These are phyloP conservation scores for Chitala chitala DNA, from an alignment of 2,113 vertebrate genomes.

Conservation along the genomic window DNA sequence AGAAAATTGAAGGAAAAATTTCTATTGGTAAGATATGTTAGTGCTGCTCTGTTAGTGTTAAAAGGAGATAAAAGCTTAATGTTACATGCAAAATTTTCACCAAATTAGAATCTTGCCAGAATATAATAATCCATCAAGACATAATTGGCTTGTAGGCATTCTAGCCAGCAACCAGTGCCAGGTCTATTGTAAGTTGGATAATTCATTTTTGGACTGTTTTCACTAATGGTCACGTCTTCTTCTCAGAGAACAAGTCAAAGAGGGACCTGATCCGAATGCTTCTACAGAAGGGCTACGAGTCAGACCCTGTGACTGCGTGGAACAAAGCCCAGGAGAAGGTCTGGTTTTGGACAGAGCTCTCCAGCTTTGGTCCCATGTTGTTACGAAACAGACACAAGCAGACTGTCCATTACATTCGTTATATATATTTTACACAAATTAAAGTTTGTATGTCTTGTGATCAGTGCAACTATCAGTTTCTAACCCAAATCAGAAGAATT, in stretches of 20 bases:
- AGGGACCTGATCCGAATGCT: constrained; percentile 91
- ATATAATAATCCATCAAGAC: no score
- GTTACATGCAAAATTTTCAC: neutral
- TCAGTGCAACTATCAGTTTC: no score
- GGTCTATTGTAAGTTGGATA: no score
- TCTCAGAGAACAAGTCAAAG: constrained; percentile 91
- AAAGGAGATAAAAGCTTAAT: neutral
- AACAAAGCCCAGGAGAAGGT: constrained; percentile 95
- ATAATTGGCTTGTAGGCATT: neutral
- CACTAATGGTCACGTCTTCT: neutral
- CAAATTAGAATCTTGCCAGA: no score
- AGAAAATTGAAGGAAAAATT: constrained; percentile 96
- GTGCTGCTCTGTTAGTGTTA: neutral
- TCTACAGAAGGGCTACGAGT: constrained; percentile 91
- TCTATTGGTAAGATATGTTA: constrained; percentile 71
- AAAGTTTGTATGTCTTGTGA: no score
- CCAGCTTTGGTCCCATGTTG: no score
- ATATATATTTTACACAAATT: no score
- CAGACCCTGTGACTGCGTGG: constrained; percentile 94
- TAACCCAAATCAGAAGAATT: no score
- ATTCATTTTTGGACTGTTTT: neutral
- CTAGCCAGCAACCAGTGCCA: neutral
- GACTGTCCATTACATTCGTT: no score
- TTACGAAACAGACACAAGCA: no score
- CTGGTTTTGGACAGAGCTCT: no score